These are phyloP conservation scores for Aramus guarauna DNA, from an alignment of 2,113 vertebrate genomes.

Conservation along the genomic window DNA sequence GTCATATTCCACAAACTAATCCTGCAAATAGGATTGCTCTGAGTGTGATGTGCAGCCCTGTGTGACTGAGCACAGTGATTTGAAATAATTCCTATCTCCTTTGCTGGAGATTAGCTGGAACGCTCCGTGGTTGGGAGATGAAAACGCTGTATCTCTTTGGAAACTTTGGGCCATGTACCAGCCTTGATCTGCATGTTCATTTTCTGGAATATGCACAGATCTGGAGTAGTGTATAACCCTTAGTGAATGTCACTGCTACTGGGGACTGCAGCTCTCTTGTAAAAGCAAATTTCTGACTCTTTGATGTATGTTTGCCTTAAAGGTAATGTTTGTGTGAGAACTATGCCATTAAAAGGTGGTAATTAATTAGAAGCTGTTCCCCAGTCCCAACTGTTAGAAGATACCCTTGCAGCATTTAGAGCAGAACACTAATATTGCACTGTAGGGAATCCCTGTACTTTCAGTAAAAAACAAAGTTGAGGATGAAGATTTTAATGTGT, in stretches of 20 bases:
- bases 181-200: neutral
- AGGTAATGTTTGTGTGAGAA: conserved; percentile 60
- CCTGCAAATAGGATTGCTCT: neutral
- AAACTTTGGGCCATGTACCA: neutral
- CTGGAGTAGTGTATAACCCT: neutral
- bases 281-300: neutral
- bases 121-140: neutral
- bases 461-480: neutral
- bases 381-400: neutral
- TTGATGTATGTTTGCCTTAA: conserved; percentile 50
- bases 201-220: neutral
- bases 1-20: neutral
- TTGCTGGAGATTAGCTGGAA: neutral
- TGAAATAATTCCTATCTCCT: neutral
- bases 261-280: neutral
- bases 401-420: conserved; percentile 20
- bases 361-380: conserved; percentile 53
- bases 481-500: conserved; percentile 14
- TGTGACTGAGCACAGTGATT: neutral
- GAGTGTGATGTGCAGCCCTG: neutral
- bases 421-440: neutral
- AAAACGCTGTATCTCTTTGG: neutral
- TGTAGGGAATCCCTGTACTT: conserved; percentile 38
- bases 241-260: neutral
- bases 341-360: neutral